A percentile compares a stretch with the other conserved stretches of the same genome.
Conservation (phyloP, 2,797 vertebrate species). For the Cuniculus paca region DNA sequence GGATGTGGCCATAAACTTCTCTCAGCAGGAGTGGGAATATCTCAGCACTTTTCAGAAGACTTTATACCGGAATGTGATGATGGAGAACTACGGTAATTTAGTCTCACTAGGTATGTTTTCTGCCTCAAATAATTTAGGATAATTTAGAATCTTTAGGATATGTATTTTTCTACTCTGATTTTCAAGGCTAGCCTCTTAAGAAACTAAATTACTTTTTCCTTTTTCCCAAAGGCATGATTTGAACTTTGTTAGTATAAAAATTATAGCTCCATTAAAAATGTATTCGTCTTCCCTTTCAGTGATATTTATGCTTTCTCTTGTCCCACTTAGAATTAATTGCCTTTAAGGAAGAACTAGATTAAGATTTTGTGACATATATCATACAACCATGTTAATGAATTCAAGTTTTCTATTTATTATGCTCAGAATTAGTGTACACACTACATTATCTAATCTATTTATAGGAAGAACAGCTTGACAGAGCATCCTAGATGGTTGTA, state of each 20-base stretch:
- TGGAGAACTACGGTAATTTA: slow-evolving; percentile 66
- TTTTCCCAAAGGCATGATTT: slow-evolving; percentile 3
- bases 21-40: slow-evolving; percentile 55
- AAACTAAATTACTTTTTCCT: not conserved
- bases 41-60: slow-evolving; percentile 40
- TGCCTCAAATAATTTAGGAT: not conserved
- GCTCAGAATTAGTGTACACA: not conserved
- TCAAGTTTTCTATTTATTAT: not conserved
- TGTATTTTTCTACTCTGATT: not conserved
- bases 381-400: not conserved
- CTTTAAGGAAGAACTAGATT: slow-evolving; percentile 1
- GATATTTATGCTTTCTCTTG: not conserved
- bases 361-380: not conserved
- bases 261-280: not conserved
- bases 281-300: not conserved
- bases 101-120: slow-evolving; percentile 45
- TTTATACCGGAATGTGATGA: slow-evolving; percentile 59
- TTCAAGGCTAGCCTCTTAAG: not conserved
- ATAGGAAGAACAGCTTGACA: not conserved
- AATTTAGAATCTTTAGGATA: not conserved
- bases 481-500: not conserved
- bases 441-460: not conserved
- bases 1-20: slow-evolving; percentile 56
- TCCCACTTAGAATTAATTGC: not conserved
- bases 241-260: not conserved